phyloP scores from a whole-genome alignment of 1,140 invertebrate genomes.

The Meloidogyne hapla region DNA sequence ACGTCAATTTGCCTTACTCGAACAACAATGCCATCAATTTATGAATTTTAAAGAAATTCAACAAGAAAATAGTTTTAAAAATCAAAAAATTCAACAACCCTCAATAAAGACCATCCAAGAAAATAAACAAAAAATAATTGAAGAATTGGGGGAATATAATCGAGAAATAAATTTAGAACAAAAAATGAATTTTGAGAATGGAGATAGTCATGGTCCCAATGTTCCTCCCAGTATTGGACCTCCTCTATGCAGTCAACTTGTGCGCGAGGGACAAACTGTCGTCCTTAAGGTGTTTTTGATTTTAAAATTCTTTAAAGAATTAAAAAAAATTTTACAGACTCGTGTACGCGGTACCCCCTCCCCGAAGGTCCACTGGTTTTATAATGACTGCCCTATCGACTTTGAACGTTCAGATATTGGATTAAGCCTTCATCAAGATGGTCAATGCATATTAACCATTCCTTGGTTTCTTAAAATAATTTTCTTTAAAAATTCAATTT shows the following conservation, averaged over 20 bases:
- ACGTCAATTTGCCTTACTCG: background rate
- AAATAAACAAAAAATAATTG: background rate
- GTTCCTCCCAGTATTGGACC: slow-evolving; percentile 43
- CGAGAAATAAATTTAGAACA: background rate
- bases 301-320: background rate
- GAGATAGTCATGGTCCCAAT: slow-evolving; percentile 11
- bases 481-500: slow-evolving; percentile 12
- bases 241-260: slow-evolving; percentile 59
- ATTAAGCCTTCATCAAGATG: background rate
- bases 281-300: slow-evolving; percentile 43
- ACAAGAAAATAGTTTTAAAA: background rate
- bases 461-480: background rate
- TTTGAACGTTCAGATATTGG: background rate
- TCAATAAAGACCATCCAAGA: background rate
- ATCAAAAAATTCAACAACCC: background rate
- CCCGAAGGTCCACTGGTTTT: slow-evolving; percentile 67
- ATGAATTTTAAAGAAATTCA: background rate
- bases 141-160: background rate
- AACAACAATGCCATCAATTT: slow-evolving; percentile 9
- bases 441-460: slow-evolving; percentile 3
- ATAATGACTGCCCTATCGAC: slow-evolving; percentile 63
- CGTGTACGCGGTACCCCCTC: slow-evolving; percentile 65
- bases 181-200: background rate
- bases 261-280: slow-evolving; percentile 52
- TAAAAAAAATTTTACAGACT: slow-evolving; percentile 48